Percentiles rank a stretch among this genome's conserved stretches.
Conservation (phyloP, 2,113 vertebrate species). For the Aphelocoma coerulescens region DNA sequence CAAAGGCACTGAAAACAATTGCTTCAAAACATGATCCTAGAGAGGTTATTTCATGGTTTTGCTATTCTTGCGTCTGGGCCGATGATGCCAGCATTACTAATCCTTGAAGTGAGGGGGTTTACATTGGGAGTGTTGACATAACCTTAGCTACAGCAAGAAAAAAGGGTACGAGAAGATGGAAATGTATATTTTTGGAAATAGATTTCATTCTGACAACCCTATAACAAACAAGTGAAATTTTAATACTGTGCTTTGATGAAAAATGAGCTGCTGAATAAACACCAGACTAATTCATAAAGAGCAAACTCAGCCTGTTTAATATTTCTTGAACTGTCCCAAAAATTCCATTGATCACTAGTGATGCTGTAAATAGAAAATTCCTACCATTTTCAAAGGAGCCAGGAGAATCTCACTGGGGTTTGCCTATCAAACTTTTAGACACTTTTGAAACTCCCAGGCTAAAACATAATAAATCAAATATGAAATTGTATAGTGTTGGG, state of each 20-base stretch:
- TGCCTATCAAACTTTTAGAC: conserved; percentile 44
- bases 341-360: conserved; percentile 13
- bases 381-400: conserved; percentile 44
- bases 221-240: conserved; percentile 54
- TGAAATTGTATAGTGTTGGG: neutral
- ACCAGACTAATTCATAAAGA: conserved; percentile 50
- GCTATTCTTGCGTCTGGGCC: neutral
- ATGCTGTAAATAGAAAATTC: conserved; percentile 57
- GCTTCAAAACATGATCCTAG: neutral
- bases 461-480: conserved; percentile 50
- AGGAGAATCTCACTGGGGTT: conserved; percentile 43
- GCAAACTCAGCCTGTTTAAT: conserved; percentile 41
- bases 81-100: conserved; percentile 11
- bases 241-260: conserved; percentile 16
- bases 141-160: conserved; percentile 19
- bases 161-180: neutral
- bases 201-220: conserved; percentile 47
- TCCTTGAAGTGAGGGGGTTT: conserved; percentile 33
- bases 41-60: conserved; percentile 6
- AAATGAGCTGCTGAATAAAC: conserved; percentile 63
- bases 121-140: conserved; percentile 26
- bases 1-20: neutral
- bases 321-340: conserved; percentile 23
- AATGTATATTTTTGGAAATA: conserved; percentile 57
- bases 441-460: conserved; percentile 43